Evolutionary conservation across 2,888 invertebrate genomes (phyloP).

Genomic region (Drosophila mayaguana): DNA sequence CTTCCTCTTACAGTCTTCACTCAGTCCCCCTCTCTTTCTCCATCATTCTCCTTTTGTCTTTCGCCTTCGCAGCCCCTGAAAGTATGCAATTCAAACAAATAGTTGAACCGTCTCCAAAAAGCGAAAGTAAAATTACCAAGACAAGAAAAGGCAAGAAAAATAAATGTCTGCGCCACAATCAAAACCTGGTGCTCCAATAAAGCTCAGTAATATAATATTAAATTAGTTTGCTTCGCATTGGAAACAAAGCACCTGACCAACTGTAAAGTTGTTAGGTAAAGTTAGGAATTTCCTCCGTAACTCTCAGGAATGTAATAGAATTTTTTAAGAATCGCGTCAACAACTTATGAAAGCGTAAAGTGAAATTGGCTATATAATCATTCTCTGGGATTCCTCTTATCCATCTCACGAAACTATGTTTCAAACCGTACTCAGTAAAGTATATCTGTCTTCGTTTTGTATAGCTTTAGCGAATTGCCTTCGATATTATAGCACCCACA

Average conservation of each 20-base stretch:
- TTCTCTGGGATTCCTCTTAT: too few species aligned
- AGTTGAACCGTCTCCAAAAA: conserved; percentile 5
- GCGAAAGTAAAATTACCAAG: conserved; percentile 19
- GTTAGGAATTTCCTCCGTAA: neutral
- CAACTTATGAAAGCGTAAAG: neutral
- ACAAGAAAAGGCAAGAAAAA: neutral
- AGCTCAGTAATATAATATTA: neutral
- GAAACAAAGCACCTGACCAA: neutral
- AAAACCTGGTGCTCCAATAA: neutral
- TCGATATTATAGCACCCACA: too few species aligned
- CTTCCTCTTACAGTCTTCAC: neutral
- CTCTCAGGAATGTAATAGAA: neutral
- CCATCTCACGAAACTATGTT: too few species aligned
- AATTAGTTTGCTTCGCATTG: neutral
- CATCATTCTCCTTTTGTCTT: neutral
- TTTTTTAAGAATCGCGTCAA: neutral
- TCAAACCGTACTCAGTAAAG: too few species aligned
- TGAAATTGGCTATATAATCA: neutral
- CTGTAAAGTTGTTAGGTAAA: too few species aligned
- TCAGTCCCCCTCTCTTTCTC: too few species aligned
- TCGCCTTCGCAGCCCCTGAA: conserved; percentile 9
- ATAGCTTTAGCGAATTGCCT: too few species aligned
- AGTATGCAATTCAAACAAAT: conserved; percentile 33
- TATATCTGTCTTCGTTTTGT: too few species aligned
- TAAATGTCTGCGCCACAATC: neutral